Conservation (phyloP, 2,113 vertebrate species). For the Indicator maculatus region DNA sequence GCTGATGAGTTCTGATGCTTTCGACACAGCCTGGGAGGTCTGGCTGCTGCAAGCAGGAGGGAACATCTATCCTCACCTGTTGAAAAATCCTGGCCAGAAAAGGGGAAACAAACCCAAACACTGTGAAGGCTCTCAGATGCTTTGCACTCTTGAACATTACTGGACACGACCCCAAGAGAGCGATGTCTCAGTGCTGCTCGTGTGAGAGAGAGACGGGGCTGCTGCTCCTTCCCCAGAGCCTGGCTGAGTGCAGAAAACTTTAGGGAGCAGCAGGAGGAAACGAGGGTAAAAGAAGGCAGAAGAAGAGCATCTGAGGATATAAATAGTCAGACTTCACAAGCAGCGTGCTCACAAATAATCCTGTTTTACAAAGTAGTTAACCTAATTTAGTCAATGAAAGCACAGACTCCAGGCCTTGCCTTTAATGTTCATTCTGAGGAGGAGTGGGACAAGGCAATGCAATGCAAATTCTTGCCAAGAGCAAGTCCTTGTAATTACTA, state of each 20-base stretch:
- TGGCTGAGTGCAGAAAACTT: background rate
- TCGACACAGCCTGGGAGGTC: background rate
- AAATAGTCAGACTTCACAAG: background rate
- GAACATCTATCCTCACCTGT: background rate
- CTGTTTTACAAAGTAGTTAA: background rate
- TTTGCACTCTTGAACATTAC: background rate
- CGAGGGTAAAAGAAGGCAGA: background rate
- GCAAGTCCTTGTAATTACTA: conserved; percentile 57
- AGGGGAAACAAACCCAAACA: background rate
- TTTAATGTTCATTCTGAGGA: conserved; percentile 33
- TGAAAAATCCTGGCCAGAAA: background rate
- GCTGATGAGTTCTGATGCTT: background rate
- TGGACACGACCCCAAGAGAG: rapidly evolving
- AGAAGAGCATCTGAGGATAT: background rate
- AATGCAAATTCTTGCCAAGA: conserved; percentile 47
- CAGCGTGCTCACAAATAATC: background rate
- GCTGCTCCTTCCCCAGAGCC: background rate
- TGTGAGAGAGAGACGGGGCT: rapidly evolving
- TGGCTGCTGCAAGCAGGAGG: rapidly evolving
- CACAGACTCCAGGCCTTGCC: background rate
- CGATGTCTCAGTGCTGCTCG: background rate
- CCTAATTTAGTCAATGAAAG: conserved; percentile 38
- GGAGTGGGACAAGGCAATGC: conserved; percentile 44
- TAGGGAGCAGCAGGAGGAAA: background rate
- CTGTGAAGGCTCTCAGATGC: background rate